Evolutionary conservation across 2,888 invertebrate genomes (phyloP), one percentile per base, ranked within the genome.

Genomic region (Zaprionus lineosus): DNA sequence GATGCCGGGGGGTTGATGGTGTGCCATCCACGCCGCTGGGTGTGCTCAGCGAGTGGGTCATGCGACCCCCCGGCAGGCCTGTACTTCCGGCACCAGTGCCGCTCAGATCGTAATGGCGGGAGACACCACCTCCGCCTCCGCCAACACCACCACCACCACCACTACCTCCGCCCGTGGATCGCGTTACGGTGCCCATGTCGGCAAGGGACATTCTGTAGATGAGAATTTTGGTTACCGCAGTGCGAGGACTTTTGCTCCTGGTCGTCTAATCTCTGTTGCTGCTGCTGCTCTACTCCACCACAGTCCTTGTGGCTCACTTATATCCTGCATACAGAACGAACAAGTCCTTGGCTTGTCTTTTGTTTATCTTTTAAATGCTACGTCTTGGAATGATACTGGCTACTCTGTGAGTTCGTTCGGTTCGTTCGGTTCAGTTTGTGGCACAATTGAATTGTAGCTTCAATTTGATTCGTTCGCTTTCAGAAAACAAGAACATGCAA

Each of bases 31-130:
- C 95, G 69, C 95, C 95, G 52, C 95, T 95, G 66, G 95, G 95
- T 78, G 95, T 95, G 86, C 95, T 95, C 88, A 95, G 92, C 78
- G 95, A 95, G 90, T 96, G 95, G 89, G 95, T 95, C 95, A 95
- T 95, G 69, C 94, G 93, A 74, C 93, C 92, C 26, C 86, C 86
- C 16, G 84, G 77, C 19, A 86, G 52, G 41, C 82, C 79, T 14
- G 70, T 71, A 19, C 77, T 73, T 34, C 75, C 75, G 24, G 65
- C 89, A n/a, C 67, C 64, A 3, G 59, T 52, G 21, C 41, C 63
- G 44, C 47, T 69, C 3, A 71, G 48, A 16, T 73, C 71, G 39
- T 73, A 73, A 34, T 73, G 71, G 19, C 74, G 71, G 3, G 63
- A 56, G 24, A 66, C 67, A 15, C 40, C 48, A 11, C 77, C 73